Conservation (phyloP, 1,140 invertebrate species). For the Drosophila mojavensis region DNA sequence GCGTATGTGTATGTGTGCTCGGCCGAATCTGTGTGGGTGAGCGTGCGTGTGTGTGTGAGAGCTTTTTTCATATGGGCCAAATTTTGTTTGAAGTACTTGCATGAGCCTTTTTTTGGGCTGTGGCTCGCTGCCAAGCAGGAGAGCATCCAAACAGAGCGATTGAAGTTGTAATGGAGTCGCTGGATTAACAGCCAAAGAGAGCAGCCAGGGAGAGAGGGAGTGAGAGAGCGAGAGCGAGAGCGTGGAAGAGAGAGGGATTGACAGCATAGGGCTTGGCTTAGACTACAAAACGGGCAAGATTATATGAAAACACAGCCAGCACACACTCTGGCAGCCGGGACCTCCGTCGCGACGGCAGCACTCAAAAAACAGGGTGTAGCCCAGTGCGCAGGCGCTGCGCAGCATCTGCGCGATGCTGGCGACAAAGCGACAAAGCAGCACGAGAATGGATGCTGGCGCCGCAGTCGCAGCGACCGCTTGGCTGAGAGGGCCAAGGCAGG, state of each 20-base stretch:
- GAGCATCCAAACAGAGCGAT: slow-evolving; percentile 51
- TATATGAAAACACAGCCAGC: slow-evolving; percentile 17
- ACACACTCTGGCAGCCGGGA: slow-evolving; percentile 6
- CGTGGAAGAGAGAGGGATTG: slow-evolving; percentile 20
- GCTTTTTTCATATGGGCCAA: slow-evolving; percentile 23
- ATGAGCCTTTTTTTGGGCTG: slow-evolving; percentile 72
- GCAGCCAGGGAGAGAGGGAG: slow-evolving; percentile 12
- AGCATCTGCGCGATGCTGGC: slow-evolving; percentile 58
- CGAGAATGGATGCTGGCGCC: slow-evolving; percentile 15
- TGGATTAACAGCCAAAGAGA: slow-evolving; percentile 64
- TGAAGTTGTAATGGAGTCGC: slow-evolving; percentile 67
- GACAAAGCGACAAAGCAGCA: slow-evolving; percentile 65
- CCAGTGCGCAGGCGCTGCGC: slow-evolving; percentile 64
- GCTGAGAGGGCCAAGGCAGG: slow-evolving; percentile 59
- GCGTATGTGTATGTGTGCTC: slow-evolving; percentile 50
- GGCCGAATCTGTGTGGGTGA: slow-evolving; percentile 10
- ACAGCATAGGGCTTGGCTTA: slow-evolving; percentile 64
- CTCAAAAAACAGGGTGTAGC: slow-evolving; percentile 69
- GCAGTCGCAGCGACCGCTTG: slow-evolving; percentile 11
- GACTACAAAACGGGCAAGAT: slow-evolving; percentile 31
- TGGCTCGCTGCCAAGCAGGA: slow-evolving; percentile 64
- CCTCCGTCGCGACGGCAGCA: slow-evolving; percentile 20
- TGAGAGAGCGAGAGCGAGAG: slow-evolving; percentile 5
- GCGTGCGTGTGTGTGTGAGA: slow-evolving; percentile 7
- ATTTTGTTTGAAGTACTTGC: slow-evolving; percentile 43